Percentiles rank a stretch among this genome's conserved stretches.
phyloP scores from a whole-genome alignment of 2,797 vertebrate genomes.

The Takifugu ocellatus region DNA sequence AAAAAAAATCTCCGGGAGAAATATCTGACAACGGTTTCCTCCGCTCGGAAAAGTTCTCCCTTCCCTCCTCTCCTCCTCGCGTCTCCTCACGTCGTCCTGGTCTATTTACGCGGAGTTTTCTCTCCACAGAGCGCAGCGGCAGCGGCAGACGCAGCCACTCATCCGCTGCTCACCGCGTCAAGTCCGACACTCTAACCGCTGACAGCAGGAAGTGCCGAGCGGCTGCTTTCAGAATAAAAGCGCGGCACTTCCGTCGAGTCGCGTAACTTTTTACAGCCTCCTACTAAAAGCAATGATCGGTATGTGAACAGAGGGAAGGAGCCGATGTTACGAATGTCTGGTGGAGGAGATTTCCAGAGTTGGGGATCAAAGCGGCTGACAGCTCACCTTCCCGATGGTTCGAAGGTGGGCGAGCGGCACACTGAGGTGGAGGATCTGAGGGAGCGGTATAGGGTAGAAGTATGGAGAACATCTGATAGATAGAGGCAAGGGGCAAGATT shows the following conservation, averaged over 20 bases:
- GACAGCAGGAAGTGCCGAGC: background rate
- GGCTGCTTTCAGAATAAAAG: slow-evolving; percentile 42
- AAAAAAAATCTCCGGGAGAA: slow-evolving; percentile 43
- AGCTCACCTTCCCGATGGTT: too few relatives aligned
- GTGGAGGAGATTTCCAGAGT: too few relatives aligned
- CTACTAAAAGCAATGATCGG: too few relatives aligned
- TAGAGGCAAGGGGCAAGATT: too few relatives aligned
- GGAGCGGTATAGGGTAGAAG: too few relatives aligned
- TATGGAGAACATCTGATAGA: too few relatives aligned
- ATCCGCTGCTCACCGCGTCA: slow-evolving; percentile 59
- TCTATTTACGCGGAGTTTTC: slow-evolving; percentile 58
- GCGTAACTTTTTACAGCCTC: background rate
- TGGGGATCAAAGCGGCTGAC: too few relatives aligned
- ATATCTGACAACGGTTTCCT: slow-evolving; percentile 55
- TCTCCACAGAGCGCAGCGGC: slow-evolving; percentile 59
- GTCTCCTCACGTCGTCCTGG: slow-evolving; percentile 42
- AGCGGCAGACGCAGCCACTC: slow-evolving; percentile 69
- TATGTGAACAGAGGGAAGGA: too few relatives aligned
- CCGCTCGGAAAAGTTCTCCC: slow-evolving; percentile 55
- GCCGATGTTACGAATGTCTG: too few relatives aligned
- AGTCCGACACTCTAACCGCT: background rate
- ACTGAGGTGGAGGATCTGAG: too few relatives aligned
- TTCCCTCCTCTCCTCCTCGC: slow-evolving; percentile 54
- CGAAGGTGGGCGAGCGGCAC: too few relatives aligned
- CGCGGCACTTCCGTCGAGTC: background rate